Conservation (phyloP, 2,797 vertebrate genomes). For the Hemitrygon akajei region DNA sequence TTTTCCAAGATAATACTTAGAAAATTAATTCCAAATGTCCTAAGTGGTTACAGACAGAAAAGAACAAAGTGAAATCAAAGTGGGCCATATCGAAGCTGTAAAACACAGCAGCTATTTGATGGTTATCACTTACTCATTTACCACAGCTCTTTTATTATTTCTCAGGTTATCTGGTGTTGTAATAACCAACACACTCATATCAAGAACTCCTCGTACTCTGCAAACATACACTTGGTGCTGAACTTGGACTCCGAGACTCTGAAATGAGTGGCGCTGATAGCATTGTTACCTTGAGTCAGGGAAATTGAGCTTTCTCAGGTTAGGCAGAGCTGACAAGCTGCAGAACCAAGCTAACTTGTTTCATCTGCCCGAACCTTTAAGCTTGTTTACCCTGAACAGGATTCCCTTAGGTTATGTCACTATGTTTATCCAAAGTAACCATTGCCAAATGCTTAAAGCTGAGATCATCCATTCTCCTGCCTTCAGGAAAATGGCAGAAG, state of each 20-base stretch:
- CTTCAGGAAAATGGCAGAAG: too few species aligned
- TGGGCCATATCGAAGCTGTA: neutral
- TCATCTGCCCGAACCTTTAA: neutral
- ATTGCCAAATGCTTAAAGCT: too few species aligned
- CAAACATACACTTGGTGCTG: neutral
- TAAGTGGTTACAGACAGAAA: neutral
- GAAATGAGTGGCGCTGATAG: neutral
- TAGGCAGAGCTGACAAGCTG: neutral
- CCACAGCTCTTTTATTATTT: neutral
- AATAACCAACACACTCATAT: neutral
- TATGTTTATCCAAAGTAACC: too few species aligned
- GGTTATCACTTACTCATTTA: neutral
- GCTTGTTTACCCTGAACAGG: neutral
- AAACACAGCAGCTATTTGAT: neutral
- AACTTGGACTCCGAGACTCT: neutral
- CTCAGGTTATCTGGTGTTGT: neutral
- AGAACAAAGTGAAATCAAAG: neutral
- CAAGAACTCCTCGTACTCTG: neutral
- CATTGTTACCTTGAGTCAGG: neutral
- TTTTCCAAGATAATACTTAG: neutral
- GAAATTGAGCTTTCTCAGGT: neutral
- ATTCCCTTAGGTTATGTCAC: neutral
- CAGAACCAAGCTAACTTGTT: neutral
- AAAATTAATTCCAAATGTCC: neutral
- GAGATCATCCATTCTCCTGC: too few species aligned